Conservation (phyloP, 2,888 invertebrate species). For the Tetragonisca angustula region DNA sequence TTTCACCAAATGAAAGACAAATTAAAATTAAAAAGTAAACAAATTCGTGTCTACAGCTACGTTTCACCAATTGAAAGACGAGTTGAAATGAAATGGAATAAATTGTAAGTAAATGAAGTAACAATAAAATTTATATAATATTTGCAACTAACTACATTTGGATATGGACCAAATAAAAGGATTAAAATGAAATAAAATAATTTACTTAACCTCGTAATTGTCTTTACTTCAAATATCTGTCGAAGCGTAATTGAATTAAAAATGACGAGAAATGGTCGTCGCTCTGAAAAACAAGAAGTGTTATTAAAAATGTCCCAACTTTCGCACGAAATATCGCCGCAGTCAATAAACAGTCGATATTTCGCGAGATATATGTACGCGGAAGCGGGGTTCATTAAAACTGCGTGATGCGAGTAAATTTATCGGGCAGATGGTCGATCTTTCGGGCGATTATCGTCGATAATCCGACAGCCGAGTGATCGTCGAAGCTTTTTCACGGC, state of each 20-base stretch:
- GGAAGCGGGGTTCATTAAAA: neutral
- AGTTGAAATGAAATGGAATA: neutral
- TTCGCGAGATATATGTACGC: neutral
- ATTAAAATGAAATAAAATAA: no score
- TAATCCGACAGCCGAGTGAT: constrained; percentile 9
- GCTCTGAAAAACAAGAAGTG: no score
- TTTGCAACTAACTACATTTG: no score
- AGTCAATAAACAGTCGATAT: neutral
- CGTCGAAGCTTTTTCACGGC: neutral
- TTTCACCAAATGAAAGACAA: neutral
- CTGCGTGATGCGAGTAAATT: neutral
- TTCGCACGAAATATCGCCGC: no score
- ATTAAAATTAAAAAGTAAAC: neutral
- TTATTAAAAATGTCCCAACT: no score
- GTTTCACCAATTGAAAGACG: neutral
- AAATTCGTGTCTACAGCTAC: neutral
- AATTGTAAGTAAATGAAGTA: neutral
- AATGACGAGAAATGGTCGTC: no score
- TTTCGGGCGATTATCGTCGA: constrained; percentile 14
- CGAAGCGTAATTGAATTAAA: no score
- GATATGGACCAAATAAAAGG: no score
- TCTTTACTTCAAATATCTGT: no score
- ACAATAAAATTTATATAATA: neutral
- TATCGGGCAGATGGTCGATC: neutral
- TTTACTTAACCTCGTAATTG: no score